phyloP scores from a whole-genome alignment of 1,140 invertebrate species.

The Pseudomyrmex concolor region DNA sequence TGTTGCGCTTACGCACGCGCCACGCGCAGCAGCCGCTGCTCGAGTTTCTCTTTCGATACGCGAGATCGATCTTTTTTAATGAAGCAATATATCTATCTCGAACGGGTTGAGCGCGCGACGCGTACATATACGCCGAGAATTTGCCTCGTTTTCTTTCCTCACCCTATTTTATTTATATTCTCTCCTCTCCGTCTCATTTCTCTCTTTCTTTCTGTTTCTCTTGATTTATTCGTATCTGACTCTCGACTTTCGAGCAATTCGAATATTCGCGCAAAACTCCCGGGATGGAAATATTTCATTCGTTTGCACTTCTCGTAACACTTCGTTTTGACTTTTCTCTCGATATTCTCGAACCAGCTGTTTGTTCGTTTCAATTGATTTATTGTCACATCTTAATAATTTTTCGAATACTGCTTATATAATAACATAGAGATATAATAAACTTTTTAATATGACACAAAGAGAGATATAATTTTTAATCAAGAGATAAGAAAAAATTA shows the following conservation, averaged over 20 bases:
- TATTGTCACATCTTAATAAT: no score
- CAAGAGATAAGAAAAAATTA: no score
- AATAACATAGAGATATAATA: no score
- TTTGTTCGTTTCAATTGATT: no score
- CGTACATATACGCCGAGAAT: neutral
- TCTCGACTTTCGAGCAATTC: constrained; percentile 23
- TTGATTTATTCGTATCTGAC: constrained; percentile 6
- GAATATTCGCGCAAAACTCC: neutral
- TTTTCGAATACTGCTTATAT: no score
- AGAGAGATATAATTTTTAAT: no score
- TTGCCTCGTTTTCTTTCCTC: constrained; percentile 10
- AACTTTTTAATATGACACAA: no score
- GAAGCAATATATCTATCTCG: constrained; percentile 45
- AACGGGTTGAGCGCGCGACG: neutral
- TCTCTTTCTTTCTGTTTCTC: neutral
- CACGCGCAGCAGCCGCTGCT: constrained; percentile 23
- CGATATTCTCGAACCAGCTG: neutral
- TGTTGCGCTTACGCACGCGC: constrained; percentile 53
- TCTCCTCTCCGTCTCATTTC: neutral
- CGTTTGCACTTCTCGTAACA: constrained; percentile 1
- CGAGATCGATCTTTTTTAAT: constrained; percentile 33
- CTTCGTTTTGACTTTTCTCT: constrained; percentile 10
- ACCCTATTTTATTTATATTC: constrained; percentile 24
- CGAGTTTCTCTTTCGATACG: constrained; percentile 46
- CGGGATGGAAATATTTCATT: neutral